Base-by-base conservation (phyloP, 2,888 invertebrate genomes). In the Merodon equestris region DNA sequence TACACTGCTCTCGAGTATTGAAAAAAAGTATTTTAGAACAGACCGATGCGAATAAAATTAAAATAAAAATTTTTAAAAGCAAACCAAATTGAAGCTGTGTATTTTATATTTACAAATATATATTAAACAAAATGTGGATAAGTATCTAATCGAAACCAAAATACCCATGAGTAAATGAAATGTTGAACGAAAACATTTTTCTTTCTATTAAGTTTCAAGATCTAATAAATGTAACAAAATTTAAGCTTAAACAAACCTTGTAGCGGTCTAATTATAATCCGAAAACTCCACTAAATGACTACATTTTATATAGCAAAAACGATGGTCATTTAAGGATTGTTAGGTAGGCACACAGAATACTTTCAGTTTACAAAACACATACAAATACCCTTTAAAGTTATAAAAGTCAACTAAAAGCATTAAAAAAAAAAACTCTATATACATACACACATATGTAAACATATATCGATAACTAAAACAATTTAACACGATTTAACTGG, bases 311-410 rank as follows among this genome's bases (percentile, higher is more conserved):
- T 53, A 64, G 50, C n/a, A n/a, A n/a, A n/a, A n/a, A n/a, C n/a
- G n/a, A 50, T 3, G 7, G 45, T 36, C 1, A 42, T 50, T 51
- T 27, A 42, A 40, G n/a, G 54, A 44, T 40, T 40, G 14, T 45
- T 57, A 70, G 74, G 70, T 75, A 75, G 74, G 74, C 70, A 75
- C 74, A 74, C 60, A 60, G 54, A 60, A 74, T 34, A 27, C 27
- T 61, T 74, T 44, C 51, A 27, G 27, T 27, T 54, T 27, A 27
- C 19, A 17, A 27, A 4, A 27, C 7, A 27, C 27, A 27, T 27
- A 4, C 27, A 27, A 27, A 27, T 4, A n/a, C n/a, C n/a, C n/a
- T n/a, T n/a, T n/a, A n/a, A n/a, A n/a, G n/a, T n/a, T n/a, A n/a
- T 4, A 27, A 27, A 27, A 7, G 7, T 27, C 7, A 27, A 27